phyloP scores from a whole-genome alignment of 2,888 invertebrate species.

The Crossocerus cetratus region DNA sequence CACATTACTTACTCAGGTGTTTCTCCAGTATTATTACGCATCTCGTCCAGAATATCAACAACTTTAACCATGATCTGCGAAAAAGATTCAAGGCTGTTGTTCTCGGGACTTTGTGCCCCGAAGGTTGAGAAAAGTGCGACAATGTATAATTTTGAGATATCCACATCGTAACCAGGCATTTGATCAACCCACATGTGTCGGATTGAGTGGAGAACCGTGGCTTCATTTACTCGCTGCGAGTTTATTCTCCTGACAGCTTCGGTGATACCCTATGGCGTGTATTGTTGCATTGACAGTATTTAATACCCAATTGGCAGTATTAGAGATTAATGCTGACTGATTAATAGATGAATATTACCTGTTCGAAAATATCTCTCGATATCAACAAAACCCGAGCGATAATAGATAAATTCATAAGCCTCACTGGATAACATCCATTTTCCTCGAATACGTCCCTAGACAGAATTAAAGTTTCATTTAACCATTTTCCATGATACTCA shows the following conservation, averaged over 20 bases:
- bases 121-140: conserved; percentile 82
- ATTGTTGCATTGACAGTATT: conserved; percentile 2
- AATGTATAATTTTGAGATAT: conserved; percentile 90
- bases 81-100: conserved; percentile 83
- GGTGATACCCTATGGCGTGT: conserved; percentile 57
- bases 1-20: conserved; percentile 80
- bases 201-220: conserved; percentile 84
- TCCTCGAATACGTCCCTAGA: conserved; percentile 83
- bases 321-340: neutral
- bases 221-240: conserved; percentile 78
- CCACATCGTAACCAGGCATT: conserved; percentile 88
- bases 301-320: neutral
- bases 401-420: conserved; percentile 88
- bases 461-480: conserved; percentile 45
- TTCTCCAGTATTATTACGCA: conserved; percentile 83
- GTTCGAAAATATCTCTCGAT: conserved; percentile 77
- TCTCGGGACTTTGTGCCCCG: conserved; percentile 82
- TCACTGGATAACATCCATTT: conserved; percentile 85
- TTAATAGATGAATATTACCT: conserved; percentile 58
- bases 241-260: conserved; percentile 66
- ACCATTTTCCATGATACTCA: no score
- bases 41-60: conserved; percentile 88
- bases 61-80: conserved; percentile 85
- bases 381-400: conserved; percentile 87
- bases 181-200: conserved; percentile 88